phyloP scores from a whole-genome alignment of 2,113 vertebrate genomes.

The Gallinago media region DNA sequence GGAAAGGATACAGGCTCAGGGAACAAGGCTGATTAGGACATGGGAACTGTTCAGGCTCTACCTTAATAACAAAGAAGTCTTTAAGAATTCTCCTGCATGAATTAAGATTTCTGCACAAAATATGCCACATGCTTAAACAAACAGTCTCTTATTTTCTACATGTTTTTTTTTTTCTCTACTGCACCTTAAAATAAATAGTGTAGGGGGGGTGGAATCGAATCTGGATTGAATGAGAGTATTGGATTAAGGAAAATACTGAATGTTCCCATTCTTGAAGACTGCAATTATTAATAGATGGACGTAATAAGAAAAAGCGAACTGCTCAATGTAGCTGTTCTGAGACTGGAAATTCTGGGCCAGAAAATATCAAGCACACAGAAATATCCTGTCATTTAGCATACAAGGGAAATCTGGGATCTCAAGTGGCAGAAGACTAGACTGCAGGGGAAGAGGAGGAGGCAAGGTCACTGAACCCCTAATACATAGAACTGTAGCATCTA shows the following conservation, averaged over 20 bases:
- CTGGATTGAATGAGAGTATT: background rate
- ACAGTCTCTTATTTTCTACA: slow-evolving; percentile 9
- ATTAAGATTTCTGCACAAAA: slow-evolving; percentile 38
- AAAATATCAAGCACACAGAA: background rate
- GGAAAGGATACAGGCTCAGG: background rate
- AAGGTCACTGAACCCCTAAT: background rate
- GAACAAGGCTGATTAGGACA: background rate
- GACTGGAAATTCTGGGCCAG: background rate
- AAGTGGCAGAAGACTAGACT: background rate
- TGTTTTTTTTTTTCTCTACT: background rate
- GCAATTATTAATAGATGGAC: slow-evolving; percentile 3
- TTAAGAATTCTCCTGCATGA: slow-evolving; percentile 27
- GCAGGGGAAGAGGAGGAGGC: background rate
- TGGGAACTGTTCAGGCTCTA: background rate
- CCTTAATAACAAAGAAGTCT: slow-evolving; percentile 53
- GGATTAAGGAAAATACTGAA: slow-evolving; percentile 38
- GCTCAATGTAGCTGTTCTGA: background rate
- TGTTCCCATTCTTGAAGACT: background rate
- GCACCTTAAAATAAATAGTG: slow-evolving; percentile 33
- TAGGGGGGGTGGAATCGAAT: background rate
- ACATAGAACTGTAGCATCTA: background rate
- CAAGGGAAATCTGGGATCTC: background rate
- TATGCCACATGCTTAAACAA: background rate
- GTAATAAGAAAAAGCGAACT: background rate
- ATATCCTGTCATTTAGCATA: background rate